A percentile compares a stretch with the other conserved stretches of the same genome.
Conservation (phyloP, 92 coral and sea anemone species). For the Meandrina meandrites region DNA sequence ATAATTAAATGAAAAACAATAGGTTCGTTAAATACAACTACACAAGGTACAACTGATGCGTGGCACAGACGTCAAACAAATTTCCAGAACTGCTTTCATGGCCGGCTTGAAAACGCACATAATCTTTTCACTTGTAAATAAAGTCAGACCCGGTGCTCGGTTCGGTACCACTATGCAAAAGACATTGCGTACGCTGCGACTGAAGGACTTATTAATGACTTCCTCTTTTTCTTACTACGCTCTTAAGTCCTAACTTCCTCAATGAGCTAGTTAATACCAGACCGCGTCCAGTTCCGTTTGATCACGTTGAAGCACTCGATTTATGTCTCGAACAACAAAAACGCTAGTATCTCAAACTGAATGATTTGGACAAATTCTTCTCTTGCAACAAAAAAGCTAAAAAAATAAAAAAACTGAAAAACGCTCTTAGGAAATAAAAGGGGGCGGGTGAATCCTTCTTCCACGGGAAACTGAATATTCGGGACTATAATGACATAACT, state of each 20-base stretch:
- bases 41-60: not conserved
- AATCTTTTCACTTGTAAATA: not conserved
- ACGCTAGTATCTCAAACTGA: not conserved
- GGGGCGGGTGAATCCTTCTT: too few relatives aligned
- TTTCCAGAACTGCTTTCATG: not conserved
- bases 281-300: not conserved
- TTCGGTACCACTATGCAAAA: not conserved
- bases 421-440: too few relatives aligned
- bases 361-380: too few relatives aligned
- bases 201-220: not conserved
- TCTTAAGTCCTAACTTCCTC: not conserved
- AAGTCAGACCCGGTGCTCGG: not conserved
- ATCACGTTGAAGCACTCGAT: not conserved
- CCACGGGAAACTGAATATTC: too few relatives aligned
- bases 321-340: not conserved
- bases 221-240: not conserved
- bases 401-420: too few relatives aligned
- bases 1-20: not conserved
- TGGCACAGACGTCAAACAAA: conserved; percentile 1
- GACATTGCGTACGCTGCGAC: not conserved
- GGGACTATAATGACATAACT: too few relatives aligned
- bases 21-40: not conserved
- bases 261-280: not conserved
- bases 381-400: too few relatives aligned
- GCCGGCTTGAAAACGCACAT: not conserved